Conservation (phyloP, 1,140 invertebrate species). For the Glossosoma conforme region DNA sequence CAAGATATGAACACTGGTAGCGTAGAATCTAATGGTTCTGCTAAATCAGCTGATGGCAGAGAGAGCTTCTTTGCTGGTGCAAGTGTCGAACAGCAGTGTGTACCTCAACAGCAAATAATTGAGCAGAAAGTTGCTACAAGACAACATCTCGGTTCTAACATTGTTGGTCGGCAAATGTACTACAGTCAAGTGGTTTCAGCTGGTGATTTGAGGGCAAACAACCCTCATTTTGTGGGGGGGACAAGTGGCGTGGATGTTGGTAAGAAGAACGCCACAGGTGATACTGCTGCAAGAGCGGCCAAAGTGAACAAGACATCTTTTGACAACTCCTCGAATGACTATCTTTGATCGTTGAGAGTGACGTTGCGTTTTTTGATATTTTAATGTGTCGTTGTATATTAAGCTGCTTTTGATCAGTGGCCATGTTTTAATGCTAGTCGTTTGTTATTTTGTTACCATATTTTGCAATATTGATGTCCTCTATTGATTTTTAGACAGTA, state of each 20-base stretch:
- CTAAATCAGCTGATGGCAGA: slow-evolving; percentile 29
- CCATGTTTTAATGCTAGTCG: too few species aligned
- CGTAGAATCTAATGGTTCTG: slow-evolving; percentile 9
- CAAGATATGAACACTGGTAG: slow-evolving; percentile 9
- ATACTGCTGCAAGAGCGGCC: slow-evolving; percentile 11
- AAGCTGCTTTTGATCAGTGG: too few species aligned
- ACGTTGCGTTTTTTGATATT: too few species aligned
- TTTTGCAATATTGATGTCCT: too few species aligned
- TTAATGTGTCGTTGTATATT: too few species aligned
- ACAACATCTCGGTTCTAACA: slow-evolving; percentile 29
- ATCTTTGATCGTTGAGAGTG: slow-evolving; percentile 29
- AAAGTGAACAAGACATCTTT: slow-evolving; percentile 22
- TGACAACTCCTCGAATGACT: slow-evolving; percentile 24
- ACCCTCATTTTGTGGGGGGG: slow-evolving; percentile 8
- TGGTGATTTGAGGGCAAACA: slow-evolving; percentile 4
- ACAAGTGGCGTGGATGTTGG: slow-evolving; percentile 7
- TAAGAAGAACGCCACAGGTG: slow-evolving; percentile 22
- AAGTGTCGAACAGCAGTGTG: neutral
- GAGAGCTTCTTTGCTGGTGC: slow-evolving; percentile 32
- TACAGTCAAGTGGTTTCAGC: slow-evolving; percentile 28
- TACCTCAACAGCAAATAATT: neutral
- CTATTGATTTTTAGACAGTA: too few species aligned
- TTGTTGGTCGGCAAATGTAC: slow-evolving; percentile 28
- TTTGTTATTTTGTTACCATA: too few species aligned
- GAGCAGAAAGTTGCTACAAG: slow-evolving; percentile 16